These are phyloP conservation scores for Pseudopipra pipra DNA, from an alignment of 2,113 vertebrate species.

Conservation along the genomic window DNA sequence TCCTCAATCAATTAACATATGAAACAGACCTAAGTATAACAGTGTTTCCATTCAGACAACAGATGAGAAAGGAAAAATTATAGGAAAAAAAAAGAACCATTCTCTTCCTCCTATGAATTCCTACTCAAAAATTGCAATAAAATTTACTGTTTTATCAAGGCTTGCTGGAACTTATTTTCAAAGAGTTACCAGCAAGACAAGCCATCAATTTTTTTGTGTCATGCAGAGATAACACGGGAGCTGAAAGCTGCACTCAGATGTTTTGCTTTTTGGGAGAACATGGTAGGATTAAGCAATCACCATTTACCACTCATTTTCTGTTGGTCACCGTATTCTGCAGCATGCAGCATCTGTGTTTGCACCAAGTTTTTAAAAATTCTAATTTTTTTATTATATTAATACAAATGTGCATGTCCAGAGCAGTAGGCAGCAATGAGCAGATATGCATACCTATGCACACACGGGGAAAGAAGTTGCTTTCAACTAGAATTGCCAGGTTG, in stretches of 20 bases:
- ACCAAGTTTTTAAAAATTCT: neutral
- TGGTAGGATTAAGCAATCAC: neutral
- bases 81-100: neutral
- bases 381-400: neutral
- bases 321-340: neutral
- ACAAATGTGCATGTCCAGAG: neutral
- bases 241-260: neutral
- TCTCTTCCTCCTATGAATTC: neutral
- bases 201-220: conserved; percentile 23
- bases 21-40: neutral
- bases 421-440: neutral
- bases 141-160: conserved; percentile 43
- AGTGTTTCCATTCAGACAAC: neutral
- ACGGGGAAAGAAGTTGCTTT: neutral
- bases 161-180: conserved; percentile 36
- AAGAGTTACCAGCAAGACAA: conserved; percentile 19
- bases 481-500: neutral
- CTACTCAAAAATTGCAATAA: conserved; percentile 31
- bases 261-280: conserved; percentile 31
- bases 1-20: neutral
- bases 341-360: neutral
- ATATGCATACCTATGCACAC: neutral
- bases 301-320: neutral
- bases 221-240: neutral
- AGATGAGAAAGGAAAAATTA: neutral